Evolutionary conservation across 2,113 vertebrate genomes (phyloP).

Genomic region (Carassius gibelio): DNA sequence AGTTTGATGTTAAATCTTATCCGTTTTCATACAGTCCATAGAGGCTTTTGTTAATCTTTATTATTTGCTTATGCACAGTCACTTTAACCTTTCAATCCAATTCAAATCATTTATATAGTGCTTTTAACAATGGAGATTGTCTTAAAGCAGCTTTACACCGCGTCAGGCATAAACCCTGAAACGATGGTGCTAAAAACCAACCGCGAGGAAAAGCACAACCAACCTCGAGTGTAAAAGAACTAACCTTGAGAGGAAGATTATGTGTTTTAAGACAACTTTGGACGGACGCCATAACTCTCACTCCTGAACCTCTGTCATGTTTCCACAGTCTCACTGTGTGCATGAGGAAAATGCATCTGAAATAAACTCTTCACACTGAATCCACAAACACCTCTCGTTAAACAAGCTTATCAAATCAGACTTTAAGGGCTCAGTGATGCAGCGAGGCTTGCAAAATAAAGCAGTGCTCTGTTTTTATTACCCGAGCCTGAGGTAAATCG

Average conservation of each 20-base stretch:
- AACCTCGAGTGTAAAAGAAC: not conserved
- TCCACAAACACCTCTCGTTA: constrained; percentile 57
- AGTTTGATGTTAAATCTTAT: constrained; percentile 7
- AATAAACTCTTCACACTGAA: constrained; percentile 46
- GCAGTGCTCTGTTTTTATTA: constrained; percentile 58
- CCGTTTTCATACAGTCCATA: constrained; percentile 10
- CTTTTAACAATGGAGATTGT: constrained; percentile 20
- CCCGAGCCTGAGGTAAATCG: constrained; percentile 58
- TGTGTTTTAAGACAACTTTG: constrained; percentile 35
- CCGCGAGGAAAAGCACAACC: not conserved
- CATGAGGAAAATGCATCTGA: constrained; percentile 29
- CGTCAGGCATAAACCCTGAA: not conserved
- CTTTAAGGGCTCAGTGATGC: constrained; percentile 59
- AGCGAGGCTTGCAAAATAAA: constrained; percentile 56
- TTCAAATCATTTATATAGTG: not conserved
- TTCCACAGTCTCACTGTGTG: not conserved
- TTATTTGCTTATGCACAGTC: constrained; percentile 30
- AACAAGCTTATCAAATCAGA: constrained; percentile 60
- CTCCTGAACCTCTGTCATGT: constrained; percentile 24
- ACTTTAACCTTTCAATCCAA: constrained; percentile 27
- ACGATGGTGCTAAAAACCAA: not conserved
- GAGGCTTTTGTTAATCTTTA: constrained; percentile 43
- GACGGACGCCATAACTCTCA: constrained; percentile 35
- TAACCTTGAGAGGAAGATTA: not conserved
- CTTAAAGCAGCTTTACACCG: not conserved